phyloP scores from a whole-genome alignment of 2,797 vertebrate genomes.

The Sebastes matsubarae region DNA sequence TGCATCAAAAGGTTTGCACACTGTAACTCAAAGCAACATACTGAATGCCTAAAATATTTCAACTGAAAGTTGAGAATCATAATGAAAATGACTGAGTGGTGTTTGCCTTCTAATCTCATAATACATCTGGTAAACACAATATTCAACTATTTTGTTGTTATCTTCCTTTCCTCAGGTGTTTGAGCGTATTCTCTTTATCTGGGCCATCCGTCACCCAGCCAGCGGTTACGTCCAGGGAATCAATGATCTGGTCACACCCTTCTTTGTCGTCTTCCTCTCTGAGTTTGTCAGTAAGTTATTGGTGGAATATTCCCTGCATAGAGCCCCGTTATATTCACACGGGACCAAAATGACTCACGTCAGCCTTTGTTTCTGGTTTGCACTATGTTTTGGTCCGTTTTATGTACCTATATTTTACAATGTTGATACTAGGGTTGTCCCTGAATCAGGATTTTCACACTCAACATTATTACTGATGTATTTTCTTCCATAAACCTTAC shows the following conservation, averaged over 20 bases:
- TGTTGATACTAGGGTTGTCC: background rate
- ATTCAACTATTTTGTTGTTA: background rate
- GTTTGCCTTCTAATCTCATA: background rate
- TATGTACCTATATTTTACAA: background rate
- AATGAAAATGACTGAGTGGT: background rate
- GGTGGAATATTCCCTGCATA: background rate
- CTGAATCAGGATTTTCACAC: background rate
- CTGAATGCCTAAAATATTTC: background rate
- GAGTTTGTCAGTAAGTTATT: conserved; percentile 95
- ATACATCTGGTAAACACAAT: background rate
- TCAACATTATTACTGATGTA: background rate
- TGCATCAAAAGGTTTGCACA: background rate
- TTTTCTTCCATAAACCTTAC: background rate
- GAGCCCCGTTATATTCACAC: background rate
- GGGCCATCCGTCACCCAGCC: conserved; percentile 98
- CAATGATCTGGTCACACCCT: conserved; percentile 98
- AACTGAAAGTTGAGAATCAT: background rate
- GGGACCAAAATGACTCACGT: background rate
- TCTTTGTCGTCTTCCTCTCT: conserved; percentile 98
- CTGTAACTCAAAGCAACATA: background rate
- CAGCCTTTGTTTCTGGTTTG: background rate
- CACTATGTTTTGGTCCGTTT: background rate
- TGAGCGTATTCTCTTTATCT: conserved; percentile 98
- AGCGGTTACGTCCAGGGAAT: conserved; percentile 99
- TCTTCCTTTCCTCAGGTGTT: conserved; percentile 87